phyloP scores from a whole-genome alignment of 2,797 vertebrate species.

The Crocodylus rhombifer region DNA sequence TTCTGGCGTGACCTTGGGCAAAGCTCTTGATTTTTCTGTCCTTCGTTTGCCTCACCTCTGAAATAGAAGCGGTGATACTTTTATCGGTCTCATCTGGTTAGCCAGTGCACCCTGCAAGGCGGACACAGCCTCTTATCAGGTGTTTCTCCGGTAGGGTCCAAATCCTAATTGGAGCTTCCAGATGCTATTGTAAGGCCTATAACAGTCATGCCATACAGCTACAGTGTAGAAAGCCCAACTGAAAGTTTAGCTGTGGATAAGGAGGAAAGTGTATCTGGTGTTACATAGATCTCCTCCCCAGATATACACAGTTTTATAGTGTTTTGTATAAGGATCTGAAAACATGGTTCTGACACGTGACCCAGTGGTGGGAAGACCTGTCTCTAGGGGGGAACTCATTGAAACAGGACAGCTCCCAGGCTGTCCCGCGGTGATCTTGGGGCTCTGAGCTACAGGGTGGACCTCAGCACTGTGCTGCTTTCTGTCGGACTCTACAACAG shows the following conservation, averaged over 20 bases:
- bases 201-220: not conserved
- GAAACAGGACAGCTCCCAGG: too few species aligned
- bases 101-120: conserved; percentile 37
- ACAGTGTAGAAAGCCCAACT: conserved; percentile 38
- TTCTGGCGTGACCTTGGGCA: conserved; percentile 3
- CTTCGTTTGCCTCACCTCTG: conserved; percentile 17
- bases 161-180: conserved; percentile 8
- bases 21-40: conserved; percentile 32
- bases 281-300: conserved; percentile 54
- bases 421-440: too few species aligned
- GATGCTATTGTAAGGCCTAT: conserved; percentile 15
- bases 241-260: conserved; percentile 49
- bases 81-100: not conserved
- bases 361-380: not conserved
- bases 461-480: not conserved
- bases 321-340: not conserved
- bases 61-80: not conserved
- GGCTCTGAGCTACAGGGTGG: not conserved
- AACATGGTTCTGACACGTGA: not conserved
- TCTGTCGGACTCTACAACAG: not conserved
- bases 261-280: conserved; percentile 37
- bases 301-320: conserved; percentile 6
- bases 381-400: not conserved
- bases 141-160: conserved; percentile 33
- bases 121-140: conserved; percentile 38